Base-by-base conservation (phyloP, 1,140 invertebrate species). In the Tetraneura akinire region DNA sequence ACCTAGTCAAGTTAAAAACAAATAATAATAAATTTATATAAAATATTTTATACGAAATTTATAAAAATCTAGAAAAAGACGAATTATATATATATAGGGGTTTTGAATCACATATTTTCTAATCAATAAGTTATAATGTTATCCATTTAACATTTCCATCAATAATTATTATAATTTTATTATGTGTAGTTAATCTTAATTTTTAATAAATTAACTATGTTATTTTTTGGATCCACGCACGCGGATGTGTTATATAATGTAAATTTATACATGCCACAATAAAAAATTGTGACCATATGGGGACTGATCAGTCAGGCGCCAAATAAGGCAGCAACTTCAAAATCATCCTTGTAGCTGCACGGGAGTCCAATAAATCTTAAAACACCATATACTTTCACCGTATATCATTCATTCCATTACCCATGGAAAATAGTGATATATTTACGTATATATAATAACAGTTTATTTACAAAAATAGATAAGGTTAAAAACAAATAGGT, bases 281-380 rank as follows among this genome's bases (percentile, higher is more conserved):
- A n/a, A 60, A 60, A 60, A 78, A 78, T 60, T 57, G 74, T 26
- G 53, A 78, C 74, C 74, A 78, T 78, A 78, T 60, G 74, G 10
- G 74, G 55, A 60, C 55, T 13, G 74, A 78, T 78, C 74, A 32
- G 55, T 78, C 26, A 29, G 53, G 74, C 21, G 53, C 74, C 74
- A 78, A 78, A 78, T 78, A 78, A 62, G 74, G 74, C 32, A 62
- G 55, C 23, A 78, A 78, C 74, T 62, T 60, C 55, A 47, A 78
- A 37, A 32, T 76, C 49, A 78, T 78, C 74, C 74, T 78, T 78
- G 74, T 47, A 55, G 42, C 55, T 23, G 21, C 55, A 60, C 53
- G 55, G 74, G 74, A 60, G 53, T 60, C 53, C 74, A 37, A 62
- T 57, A 60, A 60, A 78, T 78, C 21, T 78, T 9, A 8, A n/a